A percentile compares a stretch with the other conserved stretches of the same genome.
These are phyloP conservation scores for Polyommatus icarus DNA, from an alignment of 2,888 invertebrate species.

Conservation along the genomic window DNA sequence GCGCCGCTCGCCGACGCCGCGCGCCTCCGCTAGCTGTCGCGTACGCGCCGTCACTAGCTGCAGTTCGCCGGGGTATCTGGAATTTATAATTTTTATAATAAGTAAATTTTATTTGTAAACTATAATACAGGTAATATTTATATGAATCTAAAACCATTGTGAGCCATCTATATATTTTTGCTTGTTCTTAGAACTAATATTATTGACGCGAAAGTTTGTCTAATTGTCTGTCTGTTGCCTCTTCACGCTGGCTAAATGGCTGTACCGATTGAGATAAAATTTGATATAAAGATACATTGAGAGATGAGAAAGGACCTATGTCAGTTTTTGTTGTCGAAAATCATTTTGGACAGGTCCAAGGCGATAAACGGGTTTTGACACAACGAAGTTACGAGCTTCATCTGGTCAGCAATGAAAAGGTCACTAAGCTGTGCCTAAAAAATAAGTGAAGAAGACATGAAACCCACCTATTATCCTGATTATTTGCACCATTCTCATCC, in stretches of 20 bases:
- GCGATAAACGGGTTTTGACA: background rate
- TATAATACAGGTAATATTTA: too few species aligned
- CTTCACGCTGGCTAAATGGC: too few species aligned
- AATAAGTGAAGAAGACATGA: background rate
- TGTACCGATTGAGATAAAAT: too few species aligned
- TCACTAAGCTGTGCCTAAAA: background rate
- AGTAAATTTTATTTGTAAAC: background rate
- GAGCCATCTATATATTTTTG: background rate
- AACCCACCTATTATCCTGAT: constrained; percentile 71
- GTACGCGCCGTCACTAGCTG: constrained; percentile 87
- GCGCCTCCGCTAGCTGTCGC: constrained; percentile 85
- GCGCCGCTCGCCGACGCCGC: constrained; percentile 82
- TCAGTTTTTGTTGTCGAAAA: too few species aligned
- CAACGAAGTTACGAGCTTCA: background rate
- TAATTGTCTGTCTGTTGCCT: too few species aligned
- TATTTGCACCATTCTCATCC: constrained; percentile 62
- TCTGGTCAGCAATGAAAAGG: too few species aligned
- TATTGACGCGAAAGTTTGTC: too few species aligned
- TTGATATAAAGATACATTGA: too few species aligned
- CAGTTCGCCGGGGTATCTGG: constrained; percentile 74
- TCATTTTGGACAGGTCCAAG: too few species aligned
- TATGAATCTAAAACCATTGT: too few species aligned
- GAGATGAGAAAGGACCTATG: background rate
- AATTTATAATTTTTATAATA: background rate
- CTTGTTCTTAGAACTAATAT: too few species aligned